Percentiles rank a stretch among this genome's conserved stretches.
Evolutionary conservation across 2,888 invertebrate species (phyloP).

Genomic region (Lepidochitona cinerea): DNA sequence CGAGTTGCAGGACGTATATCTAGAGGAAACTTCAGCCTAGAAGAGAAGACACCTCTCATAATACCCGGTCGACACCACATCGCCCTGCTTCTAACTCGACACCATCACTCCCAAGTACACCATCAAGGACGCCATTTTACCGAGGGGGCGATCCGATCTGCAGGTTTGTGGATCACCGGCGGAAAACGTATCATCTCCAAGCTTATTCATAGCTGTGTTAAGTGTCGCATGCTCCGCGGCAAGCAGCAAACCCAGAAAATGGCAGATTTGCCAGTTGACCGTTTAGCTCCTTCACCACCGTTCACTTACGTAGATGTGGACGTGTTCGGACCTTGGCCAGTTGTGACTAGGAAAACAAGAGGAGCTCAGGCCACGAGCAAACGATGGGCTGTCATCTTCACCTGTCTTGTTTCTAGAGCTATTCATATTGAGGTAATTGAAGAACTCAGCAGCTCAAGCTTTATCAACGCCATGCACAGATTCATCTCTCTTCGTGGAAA

Average conservation of each 20-base stretch:
- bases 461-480: conserved; percentile 28
- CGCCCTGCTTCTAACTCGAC: conserved; percentile 18
- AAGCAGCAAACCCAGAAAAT: conserved; percentile 20
- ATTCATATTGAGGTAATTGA: conserved; percentile 33
- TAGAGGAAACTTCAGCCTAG: background rate
- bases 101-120: conserved; percentile 10
- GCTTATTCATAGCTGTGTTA: conserved; percentile 23
- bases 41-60: conserved; percentile 19
- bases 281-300: conserved; percentile 24
- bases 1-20: conserved; percentile 8
- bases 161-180: conserved; percentile 26
- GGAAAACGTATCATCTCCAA: conserved; percentile 12
- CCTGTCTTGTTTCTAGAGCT: conserved; percentile 26
- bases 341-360: conserved; percentile 23
- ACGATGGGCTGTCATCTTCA: conserved; percentile 32
- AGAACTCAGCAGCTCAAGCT: conserved; percentile 23
- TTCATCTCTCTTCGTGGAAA: conserved; percentile 25
- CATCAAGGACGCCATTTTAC: conserved; percentile 28
- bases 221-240: conserved; percentile 22
- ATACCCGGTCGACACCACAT: conserved; percentile 23
- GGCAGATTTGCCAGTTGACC: conserved; percentile 30
- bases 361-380: conserved; percentile 28
- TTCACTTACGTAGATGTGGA: conserved; percentile 34
- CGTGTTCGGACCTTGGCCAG: conserved; percentile 26
- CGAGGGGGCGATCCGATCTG: conserved; percentile 25